A percentile compares a stretch with the other conserved stretches of the same genome.
Conservation (phyloP, 2,113 vertebrate genomes). For the Pipa parva region DNA sequence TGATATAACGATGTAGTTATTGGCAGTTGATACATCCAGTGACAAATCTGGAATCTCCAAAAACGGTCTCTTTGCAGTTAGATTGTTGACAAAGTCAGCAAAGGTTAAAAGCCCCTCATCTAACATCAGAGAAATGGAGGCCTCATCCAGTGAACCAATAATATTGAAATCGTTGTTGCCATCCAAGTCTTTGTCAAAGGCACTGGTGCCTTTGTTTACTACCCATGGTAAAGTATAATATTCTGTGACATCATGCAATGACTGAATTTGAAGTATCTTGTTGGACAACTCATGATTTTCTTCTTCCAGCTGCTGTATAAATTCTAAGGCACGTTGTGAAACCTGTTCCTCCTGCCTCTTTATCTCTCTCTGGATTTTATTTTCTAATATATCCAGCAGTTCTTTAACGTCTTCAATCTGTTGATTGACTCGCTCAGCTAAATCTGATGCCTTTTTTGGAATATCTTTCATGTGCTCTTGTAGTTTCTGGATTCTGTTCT, state of each 20-base stretch:
- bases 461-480: background rate
- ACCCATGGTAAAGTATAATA: background rate
- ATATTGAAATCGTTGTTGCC: background rate
- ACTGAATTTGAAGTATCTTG: conserved; percentile 7
- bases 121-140: conserved; percentile 4
- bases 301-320: background rate
- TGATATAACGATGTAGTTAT: conserved; percentile 9
- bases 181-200: background rate
- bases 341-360: conserved; percentile 3
- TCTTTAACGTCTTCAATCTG: conserved; percentile 3
- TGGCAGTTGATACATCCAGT: conserved; percentile 16
- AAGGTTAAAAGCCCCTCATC: conserved; percentile 15
- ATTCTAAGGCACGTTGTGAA: background rate
- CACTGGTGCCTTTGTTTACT: background rate
- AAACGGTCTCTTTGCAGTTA: background rate
- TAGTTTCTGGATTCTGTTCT: background rate
- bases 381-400: background rate
- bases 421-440: background rate
- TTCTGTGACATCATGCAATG: background rate
- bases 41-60: background rate
- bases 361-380: conserved; percentile 4
- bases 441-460: background rate
- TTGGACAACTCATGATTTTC: conserved; percentile 1
- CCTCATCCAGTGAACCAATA: background rate
- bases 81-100: background rate